Conservation (phyloP, 2,797 vertebrate species). For the Lepus oiostolus region DNA sequence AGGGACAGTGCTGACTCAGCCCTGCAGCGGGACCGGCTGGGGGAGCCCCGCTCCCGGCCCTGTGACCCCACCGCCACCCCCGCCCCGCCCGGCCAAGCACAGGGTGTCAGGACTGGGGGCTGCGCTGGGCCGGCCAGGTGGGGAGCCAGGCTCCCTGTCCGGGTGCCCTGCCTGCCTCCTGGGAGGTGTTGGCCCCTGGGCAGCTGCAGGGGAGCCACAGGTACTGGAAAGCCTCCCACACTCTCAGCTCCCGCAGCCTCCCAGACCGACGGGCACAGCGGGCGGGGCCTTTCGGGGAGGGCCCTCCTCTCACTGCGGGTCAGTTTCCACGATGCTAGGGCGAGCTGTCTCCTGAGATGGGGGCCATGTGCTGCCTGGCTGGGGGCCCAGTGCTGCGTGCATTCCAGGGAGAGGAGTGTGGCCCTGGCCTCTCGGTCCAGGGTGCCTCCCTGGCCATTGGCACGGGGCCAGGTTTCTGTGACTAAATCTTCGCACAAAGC, state of each 20-base stretch:
- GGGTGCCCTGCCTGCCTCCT: background rate
- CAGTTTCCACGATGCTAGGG: background rate
- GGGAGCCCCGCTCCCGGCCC: too few species aligned
- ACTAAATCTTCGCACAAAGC: background rate
- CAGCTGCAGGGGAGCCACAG: background rate
- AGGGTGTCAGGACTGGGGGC: background rate
- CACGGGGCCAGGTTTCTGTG: background rate
- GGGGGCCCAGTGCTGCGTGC: too few species aligned
- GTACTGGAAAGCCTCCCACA: too few species aligned
- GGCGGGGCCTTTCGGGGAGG: background rate
- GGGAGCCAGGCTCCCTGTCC: too few species aligned
- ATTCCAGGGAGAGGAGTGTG: too few species aligned
- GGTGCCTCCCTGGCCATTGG: rapidly evolving
- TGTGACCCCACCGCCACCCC: background rate
- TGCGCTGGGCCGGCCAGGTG: background rate
- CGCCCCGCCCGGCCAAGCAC: background rate
- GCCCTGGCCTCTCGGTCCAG: too few species aligned
- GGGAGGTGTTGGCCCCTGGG: background rate
- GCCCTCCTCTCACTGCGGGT: background rate
- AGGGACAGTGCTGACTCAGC: background rate
- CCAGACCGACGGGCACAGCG: background rate
- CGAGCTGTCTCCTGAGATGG: background rate
- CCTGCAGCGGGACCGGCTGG: background rate
- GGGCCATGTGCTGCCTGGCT: background rate
- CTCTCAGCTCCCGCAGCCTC: background rate